Evolutionary conservation across 37 sponge, comb jelly and placozoan genomes (phyloP), one percentile per base, ranked within the genome.

Genomic region (Cliona cf. orientalis): DNA sequence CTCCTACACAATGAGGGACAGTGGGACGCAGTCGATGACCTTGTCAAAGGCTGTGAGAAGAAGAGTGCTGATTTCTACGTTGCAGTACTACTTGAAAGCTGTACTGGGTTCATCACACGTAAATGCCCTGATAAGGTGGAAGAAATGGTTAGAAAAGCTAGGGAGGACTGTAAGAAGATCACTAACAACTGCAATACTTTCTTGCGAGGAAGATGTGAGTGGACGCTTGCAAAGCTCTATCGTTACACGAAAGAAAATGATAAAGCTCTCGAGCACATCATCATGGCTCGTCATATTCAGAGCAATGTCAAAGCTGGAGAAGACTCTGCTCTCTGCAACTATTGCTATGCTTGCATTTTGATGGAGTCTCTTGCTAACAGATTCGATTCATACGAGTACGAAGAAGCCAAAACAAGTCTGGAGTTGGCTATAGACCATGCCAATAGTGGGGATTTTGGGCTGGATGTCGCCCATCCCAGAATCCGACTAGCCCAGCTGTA

Each of bases 401-500:
- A 49, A 7, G 9, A 2, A 21, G 73, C 56, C 11, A 46, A 49
- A 12, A 26, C 12, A n/a, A 7, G 59, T 1, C 68, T 45, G 1
- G 70, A 46, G 33, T 31, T 7, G 2, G 69, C 66, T 19, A 58
- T 66, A 38, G 40, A 40, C 23, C 22, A 42, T 42, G 67, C 64
- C n/a, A 33, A 71, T 4, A 6, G 19, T 69, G 69, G 53, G 1
- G 81, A 80, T 9, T 66, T n/a, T 45, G 81, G 81, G 11, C 49
- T 58, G 39, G 67, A 66, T 66, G 46, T 66, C 1, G 49, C 73
- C 1, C 73, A 72, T 28, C 45, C 73, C 19, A 2, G 4, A 11
- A 72, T 72, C 5, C n/a, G 73, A 49, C 73, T 72, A 14, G 73
- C 73, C 19, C 73, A 72, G 56, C 2, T 49, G 37, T 72, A 28